Percentiles rank a stretch among this genome's conserved stretches.
phyloP scores from a whole-genome alignment of 2,888 invertebrate genomes.

The Eueremaeus valkanovi region DNA sequence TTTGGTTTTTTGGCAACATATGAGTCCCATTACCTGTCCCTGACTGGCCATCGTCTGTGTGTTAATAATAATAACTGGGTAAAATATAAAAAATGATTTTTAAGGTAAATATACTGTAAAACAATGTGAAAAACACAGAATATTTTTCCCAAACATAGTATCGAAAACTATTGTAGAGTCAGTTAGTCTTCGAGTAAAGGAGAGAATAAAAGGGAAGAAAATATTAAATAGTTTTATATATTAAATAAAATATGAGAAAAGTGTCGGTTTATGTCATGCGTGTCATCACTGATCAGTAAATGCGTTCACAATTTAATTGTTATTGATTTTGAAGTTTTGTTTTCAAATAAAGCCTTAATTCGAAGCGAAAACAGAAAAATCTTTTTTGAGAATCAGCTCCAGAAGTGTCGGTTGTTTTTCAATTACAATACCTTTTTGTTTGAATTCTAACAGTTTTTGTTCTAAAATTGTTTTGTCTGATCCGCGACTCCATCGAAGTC shows the following conservation, averaged over 20 bases:
- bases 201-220: neutral
- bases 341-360: neutral
- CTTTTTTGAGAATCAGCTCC: constrained; percentile 47
- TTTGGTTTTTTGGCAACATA: too few species aligned
- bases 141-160: neutral
- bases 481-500: constrained; percentile 52
- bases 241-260: neutral
- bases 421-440: constrained; percentile 45
- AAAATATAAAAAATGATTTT: neutral
- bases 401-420: constrained; percentile 47
- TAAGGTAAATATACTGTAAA: constrained; percentile 25
- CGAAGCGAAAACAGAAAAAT: constrained; percentile 42
- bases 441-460: constrained; percentile 47
- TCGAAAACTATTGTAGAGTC: too few species aligned
- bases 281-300: neutral
- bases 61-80: too few species aligned
- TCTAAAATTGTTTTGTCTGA: constrained; percentile 52
- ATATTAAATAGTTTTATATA: neutral
- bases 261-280: neutral
- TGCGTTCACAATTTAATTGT: neutral
- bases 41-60: too few species aligned
- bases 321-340: neutral
- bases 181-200: neutral
- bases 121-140: neutral
- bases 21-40: too few species aligned